Base-by-base conservation (phyloP, 2,113 vertebrate species). In the Amphiprion ocellaris region DNA sequence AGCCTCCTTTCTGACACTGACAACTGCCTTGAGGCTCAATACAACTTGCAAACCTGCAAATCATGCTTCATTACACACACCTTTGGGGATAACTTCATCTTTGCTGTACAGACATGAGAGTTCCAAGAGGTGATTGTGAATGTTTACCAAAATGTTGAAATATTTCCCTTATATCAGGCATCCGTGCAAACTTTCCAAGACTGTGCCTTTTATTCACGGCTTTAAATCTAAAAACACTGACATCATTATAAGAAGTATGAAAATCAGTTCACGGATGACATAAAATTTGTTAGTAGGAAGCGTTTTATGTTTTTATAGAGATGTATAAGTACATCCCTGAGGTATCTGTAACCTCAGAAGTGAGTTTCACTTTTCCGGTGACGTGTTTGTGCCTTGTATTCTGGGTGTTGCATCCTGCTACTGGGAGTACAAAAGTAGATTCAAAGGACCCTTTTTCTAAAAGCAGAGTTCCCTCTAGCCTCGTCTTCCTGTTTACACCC, bases 351-450 rank as follows among this genome's bases (percentile, higher is more conserved):
- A 37, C 39, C 59, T 70, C 53, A 62, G 65, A 81, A 87, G 63
- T 82, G 17, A 66, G 61, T 85, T 85, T 88, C 79, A 84, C 74
- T 83, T 82, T 84, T 83, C 77, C 58, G 30, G 33, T 77, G 82
- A 87, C 73, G 72, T 76, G 54, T 79, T 62, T 71, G 61, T 47
- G 50, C 81, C 82, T 65, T 77, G 72, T 76, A 90, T 86, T 81
- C 72, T 86, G 77, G 87, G 86, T 52, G 85, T 90, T 77, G 86
- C 86, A 86, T 92, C 90, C 90, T 90, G 90, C 84, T 65, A 55
- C 64, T 54, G 44, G 10, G 2, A 75, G 68, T 74, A 88, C 85
- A 89, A 86, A 88, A 77, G 76, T 81, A 55, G 65, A 84, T 87
- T 91, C 87, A 92, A 88, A 92, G 82, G 82, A 76, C 33, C 0